Evolutionary conservation across 2,113 vertebrate species (phyloP).

Genomic region (Microcebus murinus): DNA sequence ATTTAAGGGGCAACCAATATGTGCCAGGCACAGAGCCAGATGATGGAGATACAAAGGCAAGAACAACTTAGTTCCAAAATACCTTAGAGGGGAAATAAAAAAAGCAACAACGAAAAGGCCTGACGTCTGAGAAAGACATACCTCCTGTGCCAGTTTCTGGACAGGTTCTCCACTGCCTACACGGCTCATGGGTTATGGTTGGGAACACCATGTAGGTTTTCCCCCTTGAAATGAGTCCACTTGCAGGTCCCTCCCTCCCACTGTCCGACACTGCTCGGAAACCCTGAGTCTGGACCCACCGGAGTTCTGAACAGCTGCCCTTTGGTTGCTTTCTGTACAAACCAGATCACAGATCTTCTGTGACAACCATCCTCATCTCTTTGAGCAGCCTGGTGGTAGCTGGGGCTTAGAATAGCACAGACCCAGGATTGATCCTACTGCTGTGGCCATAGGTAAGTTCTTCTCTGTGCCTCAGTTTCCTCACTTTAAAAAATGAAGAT

Average conservation of each 20-base stretch:
- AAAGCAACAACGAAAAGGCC: background rate
- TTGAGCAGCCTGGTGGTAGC: background rate
- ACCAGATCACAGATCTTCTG: background rate
- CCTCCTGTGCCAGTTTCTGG: background rate
- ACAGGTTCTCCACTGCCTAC: fast-evolving
- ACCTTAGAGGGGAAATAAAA: background rate
- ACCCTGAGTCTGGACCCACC: too few species aligned
- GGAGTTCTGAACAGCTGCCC: background rate
- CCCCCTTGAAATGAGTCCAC: too few species aligned
- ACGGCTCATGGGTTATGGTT: background rate
- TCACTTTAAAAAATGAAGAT: background rate
- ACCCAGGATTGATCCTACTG: background rate
- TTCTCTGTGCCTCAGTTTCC: background rate
- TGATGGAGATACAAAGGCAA: background rate
- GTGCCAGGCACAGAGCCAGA: background rate
- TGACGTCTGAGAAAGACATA: background rate
- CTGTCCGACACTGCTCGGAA: background rate
- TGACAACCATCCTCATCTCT: background rate
- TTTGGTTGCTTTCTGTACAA: background rate
- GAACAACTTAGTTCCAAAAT: background rate
- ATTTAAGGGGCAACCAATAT: background rate
- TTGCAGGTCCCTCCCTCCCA: too few species aligned
- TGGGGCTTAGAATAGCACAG: background rate
- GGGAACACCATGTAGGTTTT: background rate
- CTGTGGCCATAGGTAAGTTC: background rate